phyloP scores from a whole-genome alignment of 2,113 vertebrate species.

The Clarias magur region DNA sequence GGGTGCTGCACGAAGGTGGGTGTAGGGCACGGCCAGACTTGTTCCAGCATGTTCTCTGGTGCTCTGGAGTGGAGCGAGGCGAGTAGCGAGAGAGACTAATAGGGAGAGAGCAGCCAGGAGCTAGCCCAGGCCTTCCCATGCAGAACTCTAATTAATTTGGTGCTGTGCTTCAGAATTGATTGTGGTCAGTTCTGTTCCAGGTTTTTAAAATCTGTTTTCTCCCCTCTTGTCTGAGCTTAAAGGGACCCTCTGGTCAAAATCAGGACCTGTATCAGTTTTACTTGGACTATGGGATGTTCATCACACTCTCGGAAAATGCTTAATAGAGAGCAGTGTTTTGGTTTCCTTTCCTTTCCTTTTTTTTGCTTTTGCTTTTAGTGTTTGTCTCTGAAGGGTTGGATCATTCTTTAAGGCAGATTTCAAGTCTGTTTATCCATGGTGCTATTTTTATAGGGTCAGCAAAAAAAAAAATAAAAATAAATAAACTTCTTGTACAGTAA shows the following conservation, averaged over 20 bases:
- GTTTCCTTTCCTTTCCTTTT: not conserved
- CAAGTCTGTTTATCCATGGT: not conserved
- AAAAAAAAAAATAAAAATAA: not conserved
- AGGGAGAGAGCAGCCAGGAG: conserved; percentile 77
- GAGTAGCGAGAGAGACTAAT: conserved; percentile 79
- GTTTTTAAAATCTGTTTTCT: conserved; percentile 86
- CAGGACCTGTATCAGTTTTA: conserved; percentile 4
- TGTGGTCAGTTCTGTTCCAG: conserved; percentile 87
- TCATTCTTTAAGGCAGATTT: not conserved
- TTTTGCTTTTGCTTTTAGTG: not conserved
- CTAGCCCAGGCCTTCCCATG: conserved; percentile 82
- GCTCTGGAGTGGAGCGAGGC: conserved; percentile 47
- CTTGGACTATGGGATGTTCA: conserved; percentile 13
- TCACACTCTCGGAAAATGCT: not conserved
- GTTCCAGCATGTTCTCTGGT: conserved; percentile 77
- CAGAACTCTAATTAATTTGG: conserved; percentile 96
- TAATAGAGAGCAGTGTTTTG: conserved; percentile 1
- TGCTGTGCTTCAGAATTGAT: conserved; percentile 96
- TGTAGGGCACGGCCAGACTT: conserved; percentile 78
- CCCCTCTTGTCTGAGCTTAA: conserved; percentile 40
- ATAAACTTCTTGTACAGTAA: not conserved
- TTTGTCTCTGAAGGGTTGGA: not conserved
- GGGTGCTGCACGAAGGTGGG: conserved; percentile 76
- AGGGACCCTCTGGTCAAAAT: conserved; percentile 28
- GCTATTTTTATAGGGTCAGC: not conserved